Evolutionary conservation across 1,140 invertebrate genomes (phyloP).

Genomic region (Zaprionus vittiger): DNA sequence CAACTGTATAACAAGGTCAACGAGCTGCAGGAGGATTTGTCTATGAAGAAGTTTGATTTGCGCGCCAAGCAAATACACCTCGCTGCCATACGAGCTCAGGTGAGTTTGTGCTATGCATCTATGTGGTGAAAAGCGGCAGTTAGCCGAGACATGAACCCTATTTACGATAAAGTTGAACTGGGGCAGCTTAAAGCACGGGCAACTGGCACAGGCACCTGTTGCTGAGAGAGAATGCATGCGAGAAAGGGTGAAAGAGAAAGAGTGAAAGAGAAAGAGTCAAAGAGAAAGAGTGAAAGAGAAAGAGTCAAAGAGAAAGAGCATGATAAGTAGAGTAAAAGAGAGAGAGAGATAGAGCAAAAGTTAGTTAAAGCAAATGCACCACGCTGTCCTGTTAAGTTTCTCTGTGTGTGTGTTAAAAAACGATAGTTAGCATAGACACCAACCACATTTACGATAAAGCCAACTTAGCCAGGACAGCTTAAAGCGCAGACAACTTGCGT

Average conservation of each 20-base stretch:
- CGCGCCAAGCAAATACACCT: conserved; percentile 95
- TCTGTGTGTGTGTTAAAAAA: too few relatives aligned
- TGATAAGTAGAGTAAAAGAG: neutral
- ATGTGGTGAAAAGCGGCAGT: conserved; percentile 25
- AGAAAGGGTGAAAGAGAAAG: neutral
- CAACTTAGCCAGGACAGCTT: too few relatives aligned
- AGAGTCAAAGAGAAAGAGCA: too few relatives aligned
- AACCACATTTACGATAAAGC: too few relatives aligned
- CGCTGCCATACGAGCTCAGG: conserved; percentile 94
- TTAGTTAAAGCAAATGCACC: too few relatives aligned
- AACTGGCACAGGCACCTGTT: conserved; percentile 36
- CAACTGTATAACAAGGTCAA: conserved; percentile 96
- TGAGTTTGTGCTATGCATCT: conserved; percentile 84
- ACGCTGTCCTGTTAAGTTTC: too few relatives aligned
- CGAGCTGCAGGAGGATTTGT: conserved; percentile 97
- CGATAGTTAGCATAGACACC: too few relatives aligned
- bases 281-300: too few relatives aligned
- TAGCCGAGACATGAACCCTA: conserved; percentile 14
- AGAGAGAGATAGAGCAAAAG: neutral
- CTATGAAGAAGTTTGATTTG: conserved; percentile 96
- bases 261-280: neutral
- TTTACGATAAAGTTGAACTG: neutral
- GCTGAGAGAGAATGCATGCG: neutral
- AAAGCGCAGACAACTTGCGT: too few relatives aligned
- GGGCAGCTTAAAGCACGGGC: neutral